phyloP scores from a whole-genome alignment of 2,797 vertebrate species.

The Micromesistius poutassou region DNA sequence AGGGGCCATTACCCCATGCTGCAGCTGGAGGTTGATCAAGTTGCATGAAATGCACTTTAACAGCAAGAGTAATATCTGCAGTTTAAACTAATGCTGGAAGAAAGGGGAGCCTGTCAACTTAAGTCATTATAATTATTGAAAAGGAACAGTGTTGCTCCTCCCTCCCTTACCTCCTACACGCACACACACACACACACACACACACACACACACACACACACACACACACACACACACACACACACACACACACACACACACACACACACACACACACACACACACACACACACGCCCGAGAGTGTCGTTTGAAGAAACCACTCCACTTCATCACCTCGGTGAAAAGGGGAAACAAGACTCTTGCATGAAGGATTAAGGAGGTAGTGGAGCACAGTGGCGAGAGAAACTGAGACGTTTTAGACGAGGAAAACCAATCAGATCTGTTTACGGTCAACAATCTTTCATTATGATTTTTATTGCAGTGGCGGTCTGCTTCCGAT shows the following conservation, averaged over 20 bases:
- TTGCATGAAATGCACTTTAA: background rate
- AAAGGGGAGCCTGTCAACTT: slow-evolving; percentile 1
- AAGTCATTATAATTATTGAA: background rate
- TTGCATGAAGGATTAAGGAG: background rate
- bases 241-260: no score
- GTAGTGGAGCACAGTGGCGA: background rate
- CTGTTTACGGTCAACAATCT: background rate
- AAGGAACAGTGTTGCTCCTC: background rate
- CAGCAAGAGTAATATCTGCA: background rate
- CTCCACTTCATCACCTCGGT: slow-evolving; percentile 3
- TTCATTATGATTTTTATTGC: background rate
- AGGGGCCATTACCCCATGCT: background rate
- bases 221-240: no score
- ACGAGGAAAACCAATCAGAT: background rate
- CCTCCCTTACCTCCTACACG: no score
- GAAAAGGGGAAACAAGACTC: background rate
- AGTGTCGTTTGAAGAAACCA: background rate
- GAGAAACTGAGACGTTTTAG: background rate
- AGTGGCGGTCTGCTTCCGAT: background rate
- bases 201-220: no score
- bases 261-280: no score
- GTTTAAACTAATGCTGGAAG: background rate
- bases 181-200: no score
- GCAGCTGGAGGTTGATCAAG: background rate
- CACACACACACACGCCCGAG: background rate